Conservation (phyloP, 2,797 vertebrate species). For the Acanthis flammea region DNA sequence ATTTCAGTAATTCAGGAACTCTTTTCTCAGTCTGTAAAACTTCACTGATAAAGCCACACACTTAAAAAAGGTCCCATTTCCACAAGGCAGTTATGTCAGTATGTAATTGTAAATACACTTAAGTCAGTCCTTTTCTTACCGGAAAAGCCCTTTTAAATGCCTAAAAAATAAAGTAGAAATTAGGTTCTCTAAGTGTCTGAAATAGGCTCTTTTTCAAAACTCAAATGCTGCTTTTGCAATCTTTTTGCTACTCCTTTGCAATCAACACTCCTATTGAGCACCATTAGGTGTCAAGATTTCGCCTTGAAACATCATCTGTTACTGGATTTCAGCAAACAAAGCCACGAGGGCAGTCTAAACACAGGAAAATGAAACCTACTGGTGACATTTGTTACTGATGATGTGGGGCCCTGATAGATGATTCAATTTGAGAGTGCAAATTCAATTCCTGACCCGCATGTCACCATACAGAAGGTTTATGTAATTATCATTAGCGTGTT, state of each 20-base stretch:
- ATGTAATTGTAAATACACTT: not conserved
- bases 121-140: not conserved
- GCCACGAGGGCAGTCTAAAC: not conserved
- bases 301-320: not conserved
- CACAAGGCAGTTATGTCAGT: not conserved
- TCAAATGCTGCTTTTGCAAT: not conserved
- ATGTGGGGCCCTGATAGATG: slow-evolving; percentile 24
- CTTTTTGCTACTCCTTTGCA: not conserved
- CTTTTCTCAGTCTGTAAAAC: not conserved
- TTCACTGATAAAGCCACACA: not conserved
- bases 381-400: not conserved
- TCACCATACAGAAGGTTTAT: slow-evolving; percentile 44
- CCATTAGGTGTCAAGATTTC: not conserved
- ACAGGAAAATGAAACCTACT: not conserved
- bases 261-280: not conserved
- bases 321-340: not conserved
- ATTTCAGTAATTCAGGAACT: not conserved
- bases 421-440: slow-evolving; percentile 26
- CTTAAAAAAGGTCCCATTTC: not conserved
- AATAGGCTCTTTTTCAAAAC: not conserved
- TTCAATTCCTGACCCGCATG: slow-evolving; percentile 44
- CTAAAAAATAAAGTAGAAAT: not conserved
- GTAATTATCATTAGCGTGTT: slow-evolving; percentile 42
- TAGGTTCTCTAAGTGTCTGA: not conserved
- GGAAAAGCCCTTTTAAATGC: not conserved